phyloP scores from a whole-genome alignment of 2,888 invertebrate genomes.

The Calliphora vomitoria region DNA sequence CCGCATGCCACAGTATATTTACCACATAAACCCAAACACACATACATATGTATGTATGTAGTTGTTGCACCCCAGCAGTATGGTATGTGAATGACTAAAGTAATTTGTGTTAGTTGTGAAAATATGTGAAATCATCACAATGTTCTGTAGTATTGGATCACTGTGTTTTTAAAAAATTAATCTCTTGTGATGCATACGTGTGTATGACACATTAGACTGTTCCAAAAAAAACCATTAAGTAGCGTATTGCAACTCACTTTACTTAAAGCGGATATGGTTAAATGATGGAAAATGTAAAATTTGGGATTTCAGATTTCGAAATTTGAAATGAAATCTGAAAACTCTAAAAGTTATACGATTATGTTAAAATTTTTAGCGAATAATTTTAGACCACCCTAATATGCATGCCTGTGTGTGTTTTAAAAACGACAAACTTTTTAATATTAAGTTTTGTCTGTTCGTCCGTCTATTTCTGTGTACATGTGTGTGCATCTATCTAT shows the following conservation, averaged over 20 bases:
- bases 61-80: background rate
- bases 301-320: too few species aligned
- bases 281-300: too few species aligned
- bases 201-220: background rate
- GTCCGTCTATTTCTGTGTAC: background rate
- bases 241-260: too few species aligned
- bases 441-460: conserved; percentile 16
- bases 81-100: conserved; percentile 40
- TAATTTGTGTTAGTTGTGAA: conserved; percentile 51
- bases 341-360: too few species aligned
- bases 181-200: background rate
- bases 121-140: conserved; percentile 47
- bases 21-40: background rate
- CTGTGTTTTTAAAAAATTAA: background rate
- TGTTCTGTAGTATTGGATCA: conserved; percentile 18
- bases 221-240: too few species aligned
- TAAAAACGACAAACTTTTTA: conserved; percentile 52
- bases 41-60: background rate
- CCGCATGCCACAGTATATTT: background rate
- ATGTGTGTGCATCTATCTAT: background rate
- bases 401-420: background rate
- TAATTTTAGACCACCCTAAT: too few species aligned
- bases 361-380: too few species aligned
- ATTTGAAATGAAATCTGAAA: too few species aligned
- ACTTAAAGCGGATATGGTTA: too few species aligned